Base-by-base conservation (phyloP, 2,888 invertebrate species). In the Lithophane leautieri region DNA sequence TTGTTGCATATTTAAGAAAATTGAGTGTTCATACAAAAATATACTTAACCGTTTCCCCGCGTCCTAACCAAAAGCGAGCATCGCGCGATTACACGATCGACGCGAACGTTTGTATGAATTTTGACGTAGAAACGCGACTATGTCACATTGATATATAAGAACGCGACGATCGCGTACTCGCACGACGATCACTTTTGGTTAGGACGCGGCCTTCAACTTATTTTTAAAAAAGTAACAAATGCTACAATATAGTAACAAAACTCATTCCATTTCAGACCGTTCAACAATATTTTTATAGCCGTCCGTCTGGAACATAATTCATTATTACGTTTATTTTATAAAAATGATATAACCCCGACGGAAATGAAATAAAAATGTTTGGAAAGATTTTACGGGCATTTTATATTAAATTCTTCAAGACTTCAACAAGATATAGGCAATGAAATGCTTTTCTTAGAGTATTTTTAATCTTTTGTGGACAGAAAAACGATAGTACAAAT, bases 351-450 rank as follows among this genome's bases (percentile, higher is more conserved):
- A 47, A 78, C 40, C 42, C 34, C 25, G 14, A 70, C n/a, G 25
- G 54, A 70, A 72, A 76, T 54, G 7, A 66, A 73, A 85, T 84
- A 71, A 67, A 72, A 76, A 50, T 42, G 54, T 65, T 52, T n/a
- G 16, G n/a, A 81, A 63, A 73, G 68, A 71, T 74, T 86, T 81
- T 58, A 77, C 58, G 44, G 52, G 16, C 50, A 40, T 72, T 83
- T 81, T 28, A 73, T 73, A 86, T 76, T 76, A 76, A 75, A 78
- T 86, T 84, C 66, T 86, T 76, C 58, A 65, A 56, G 54, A 76
- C 25, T 76, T 68, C 44, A 61, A 40, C 40, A 42, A n/a, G 28
- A 52, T 25, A 60, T 42, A 50, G 62, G 52, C 58, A 67, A 44
- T 1, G 54, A 0, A 61, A 54, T 25, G 1, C 3, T 71, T 28